Evolutionary conservation across 2,797 vertebrate species (phyloP).

Genomic region (Enoplosus armatus): DNA sequence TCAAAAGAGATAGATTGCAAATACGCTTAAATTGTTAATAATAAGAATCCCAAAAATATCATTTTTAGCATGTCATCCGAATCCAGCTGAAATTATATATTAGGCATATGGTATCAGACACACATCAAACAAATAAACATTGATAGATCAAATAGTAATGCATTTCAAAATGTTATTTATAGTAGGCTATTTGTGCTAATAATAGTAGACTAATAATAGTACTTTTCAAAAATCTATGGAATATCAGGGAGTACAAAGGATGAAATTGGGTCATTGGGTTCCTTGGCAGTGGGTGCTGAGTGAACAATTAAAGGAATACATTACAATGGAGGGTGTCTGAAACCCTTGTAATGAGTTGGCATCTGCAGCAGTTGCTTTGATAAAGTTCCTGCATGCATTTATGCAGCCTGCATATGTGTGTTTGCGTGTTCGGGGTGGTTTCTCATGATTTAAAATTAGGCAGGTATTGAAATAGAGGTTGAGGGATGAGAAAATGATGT

Average conservation of each 20-base stretch:
- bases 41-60: not conserved
- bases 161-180: not conserved
- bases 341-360: constrained; percentile 24
- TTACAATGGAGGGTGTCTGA: constrained; percentile 24
- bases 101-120: not conserved
- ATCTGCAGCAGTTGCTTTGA: constrained; percentile 12
- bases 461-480: not conserved
- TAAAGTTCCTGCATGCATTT: not conserved
- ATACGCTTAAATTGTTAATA: not conserved
- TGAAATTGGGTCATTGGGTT: constrained; percentile 28
- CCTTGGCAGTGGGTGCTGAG: constrained; percentile 16
- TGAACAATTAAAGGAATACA: constrained; percentile 44
- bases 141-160: not conserved
- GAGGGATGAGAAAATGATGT: not conserved
- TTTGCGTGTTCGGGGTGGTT: not conserved
- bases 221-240: not conserved
- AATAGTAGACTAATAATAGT: not conserved
- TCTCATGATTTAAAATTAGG: constrained; percentile 1
- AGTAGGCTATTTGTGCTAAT: too few relatives aligned
- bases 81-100: not conserved
- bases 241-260: not conserved
- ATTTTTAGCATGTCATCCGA: not conserved
- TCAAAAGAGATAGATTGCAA: not conserved
- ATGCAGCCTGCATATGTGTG: not conserved
- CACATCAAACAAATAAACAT: not conserved